phyloP scores from a whole-genome alignment of 2,113 vertebrate genomes.

The Muscicapa adusta region DNA sequence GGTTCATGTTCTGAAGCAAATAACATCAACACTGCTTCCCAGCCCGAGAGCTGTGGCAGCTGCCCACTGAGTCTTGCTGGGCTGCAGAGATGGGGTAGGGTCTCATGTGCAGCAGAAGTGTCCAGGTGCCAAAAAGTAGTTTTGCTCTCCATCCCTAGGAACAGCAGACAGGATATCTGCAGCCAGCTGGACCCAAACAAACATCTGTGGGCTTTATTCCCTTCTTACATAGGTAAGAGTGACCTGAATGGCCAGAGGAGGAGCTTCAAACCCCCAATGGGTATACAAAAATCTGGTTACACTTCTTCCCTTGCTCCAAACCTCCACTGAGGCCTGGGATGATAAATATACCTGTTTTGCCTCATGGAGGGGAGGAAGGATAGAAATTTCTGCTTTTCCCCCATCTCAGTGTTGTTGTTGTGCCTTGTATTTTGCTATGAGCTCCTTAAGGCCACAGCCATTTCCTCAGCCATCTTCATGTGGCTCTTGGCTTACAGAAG shows the following conservation, averaged over 20 bases:
- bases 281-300: not conserved
- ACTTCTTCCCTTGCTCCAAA: not conserved
- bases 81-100: accelerated
- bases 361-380: not conserved
- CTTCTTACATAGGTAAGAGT: not conserved
- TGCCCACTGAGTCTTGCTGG: not conserved
- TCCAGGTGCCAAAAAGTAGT: not conserved
- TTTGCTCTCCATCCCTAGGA: not conserved
- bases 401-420: not conserved
- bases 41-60: not conserved
- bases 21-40: not conserved
- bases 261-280: not conserved
- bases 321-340: not conserved
- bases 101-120: not conserved
- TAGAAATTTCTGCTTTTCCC: not conserved
- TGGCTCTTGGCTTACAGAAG: not conserved
- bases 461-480: not conserved
- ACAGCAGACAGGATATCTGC: not conserved
- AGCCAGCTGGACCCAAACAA: not conserved
- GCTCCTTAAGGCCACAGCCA: not conserved
- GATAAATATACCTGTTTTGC: not conserved
- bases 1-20: not conserved
- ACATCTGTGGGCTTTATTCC: not conserved
- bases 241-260: not conserved
- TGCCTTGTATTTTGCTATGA: not conserved